phyloP scores from a whole-genome alignment of 2,888 invertebrate genomes.

The Dryadula phaetusa region DNA sequence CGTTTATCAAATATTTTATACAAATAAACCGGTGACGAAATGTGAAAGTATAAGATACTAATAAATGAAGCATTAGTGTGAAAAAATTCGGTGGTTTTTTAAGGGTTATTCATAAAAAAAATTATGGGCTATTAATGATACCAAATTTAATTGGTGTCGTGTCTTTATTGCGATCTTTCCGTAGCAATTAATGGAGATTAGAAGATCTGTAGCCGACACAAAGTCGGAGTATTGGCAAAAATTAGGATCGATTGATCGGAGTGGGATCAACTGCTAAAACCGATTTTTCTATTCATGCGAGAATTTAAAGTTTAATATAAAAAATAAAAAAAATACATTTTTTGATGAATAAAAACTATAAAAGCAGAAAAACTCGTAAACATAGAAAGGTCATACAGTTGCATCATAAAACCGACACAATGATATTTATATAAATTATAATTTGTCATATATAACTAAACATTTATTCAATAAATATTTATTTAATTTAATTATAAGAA shows the following conservation, averaged over 20 bases:
- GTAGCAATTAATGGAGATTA: conserved; percentile 39
- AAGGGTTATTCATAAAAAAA: background rate
- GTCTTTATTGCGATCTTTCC: conserved; percentile 33
- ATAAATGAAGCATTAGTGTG: too few relatives aligned
- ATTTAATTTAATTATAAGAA: too few relatives aligned
- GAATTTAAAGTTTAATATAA: conserved; percentile 24
- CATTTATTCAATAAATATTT: too few relatives aligned
- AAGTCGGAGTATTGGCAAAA: conserved; percentile 32
- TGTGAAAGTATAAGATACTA: background rate
- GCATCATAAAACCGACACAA: too few relatives aligned
- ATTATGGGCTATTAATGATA: conserved; percentile 30
- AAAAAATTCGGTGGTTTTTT: too few relatives aligned
- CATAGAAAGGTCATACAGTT: too few relatives aligned
- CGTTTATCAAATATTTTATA: too few relatives aligned
- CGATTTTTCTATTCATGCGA: background rate
- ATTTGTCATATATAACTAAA: too few relatives aligned
- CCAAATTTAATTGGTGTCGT: conserved; percentile 27
- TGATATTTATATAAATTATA: too few relatives aligned
- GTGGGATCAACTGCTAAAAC: conserved; percentile 16
- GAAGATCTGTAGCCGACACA: conserved; percentile 38
- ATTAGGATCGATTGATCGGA: conserved; percentile 40
- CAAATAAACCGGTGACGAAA: background rate
- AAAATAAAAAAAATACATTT: too few relatives aligned
- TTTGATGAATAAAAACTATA: too few relatives aligned
- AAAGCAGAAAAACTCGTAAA: too few relatives aligned